These are phyloP conservation scores for Polypterus senegalus DNA, from an alignment of 2,113 vertebrate genomes.

Conservation along the genomic window DNA sequence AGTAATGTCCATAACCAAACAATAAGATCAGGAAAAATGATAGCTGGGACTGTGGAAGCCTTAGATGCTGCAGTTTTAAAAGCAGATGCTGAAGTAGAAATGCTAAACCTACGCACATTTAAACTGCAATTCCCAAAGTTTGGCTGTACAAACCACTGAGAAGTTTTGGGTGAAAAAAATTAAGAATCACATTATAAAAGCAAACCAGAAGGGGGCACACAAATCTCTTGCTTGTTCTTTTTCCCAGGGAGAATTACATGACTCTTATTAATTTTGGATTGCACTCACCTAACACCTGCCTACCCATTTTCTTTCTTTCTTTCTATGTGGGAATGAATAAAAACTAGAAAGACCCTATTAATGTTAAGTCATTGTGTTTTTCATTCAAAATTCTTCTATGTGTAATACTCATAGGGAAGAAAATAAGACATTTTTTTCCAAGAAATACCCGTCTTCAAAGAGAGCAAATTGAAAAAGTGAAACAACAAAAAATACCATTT, in stretches of 20 bases:
- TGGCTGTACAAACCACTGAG: no score
- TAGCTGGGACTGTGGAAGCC: no score
- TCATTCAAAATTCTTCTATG: conserved; percentile 11
- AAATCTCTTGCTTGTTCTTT: conserved; percentile 35
- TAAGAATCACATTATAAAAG: no score
- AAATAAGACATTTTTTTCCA: conserved; percentile 8
- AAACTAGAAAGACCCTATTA: conserved; percentile 7
- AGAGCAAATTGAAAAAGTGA: conserved; percentile 11
- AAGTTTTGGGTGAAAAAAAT: no score
- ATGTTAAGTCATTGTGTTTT: conserved; percentile 10
- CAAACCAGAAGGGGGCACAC: conserved; percentile 66
- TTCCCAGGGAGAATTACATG: conserved; percentile 3
- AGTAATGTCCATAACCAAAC: no score
- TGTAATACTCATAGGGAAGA: background rate
- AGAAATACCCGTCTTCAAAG: background rate
- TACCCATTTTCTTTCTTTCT: conserved; percentile 33
- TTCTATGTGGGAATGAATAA: conserved; percentile 1
- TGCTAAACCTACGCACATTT: no score
- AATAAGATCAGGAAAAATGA: no score
- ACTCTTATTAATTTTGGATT: conserved; percentile 1
- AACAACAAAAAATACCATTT: conserved; percentile 5
- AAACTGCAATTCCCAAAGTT: no score
- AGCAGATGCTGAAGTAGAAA: no score
- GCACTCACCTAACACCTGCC: conserved; percentile 38
- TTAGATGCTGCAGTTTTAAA: no score